These are phyloP conservation scores for Aurelia sp. DNA, from an alignment of 30 jellyfish, hydroid and myxozoan species.

Conservation along the genomic window DNA sequence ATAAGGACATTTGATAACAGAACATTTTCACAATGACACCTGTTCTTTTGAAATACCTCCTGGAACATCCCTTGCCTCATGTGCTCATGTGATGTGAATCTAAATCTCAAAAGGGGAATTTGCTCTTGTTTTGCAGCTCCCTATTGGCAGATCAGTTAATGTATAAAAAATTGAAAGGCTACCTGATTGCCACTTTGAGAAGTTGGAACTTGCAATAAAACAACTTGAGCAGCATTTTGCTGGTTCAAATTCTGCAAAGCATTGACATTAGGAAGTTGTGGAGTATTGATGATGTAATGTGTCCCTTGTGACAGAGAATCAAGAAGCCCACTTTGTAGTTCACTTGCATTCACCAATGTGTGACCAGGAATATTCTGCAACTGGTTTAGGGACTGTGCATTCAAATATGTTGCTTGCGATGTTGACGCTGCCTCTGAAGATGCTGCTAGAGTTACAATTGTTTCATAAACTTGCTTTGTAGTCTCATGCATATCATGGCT, in stretches of 20 bases:
- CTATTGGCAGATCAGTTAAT: no score
- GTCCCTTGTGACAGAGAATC: constrained; percentile 38
- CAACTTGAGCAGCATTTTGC: constrained; percentile 53
- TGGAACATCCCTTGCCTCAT: no score
- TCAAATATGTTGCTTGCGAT: constrained; percentile 29
- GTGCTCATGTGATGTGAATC: no score
- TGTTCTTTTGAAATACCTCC: no score
- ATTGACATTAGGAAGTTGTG: constrained; percentile 32
- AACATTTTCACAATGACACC: no score
- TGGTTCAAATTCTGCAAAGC: constrained; percentile 38
- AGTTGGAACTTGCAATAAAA: constrained; percentile 46
- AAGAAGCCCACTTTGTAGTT: constrained; percentile 12
- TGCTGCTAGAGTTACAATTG: constrained; percentile 21
- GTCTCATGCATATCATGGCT: constrained; percentile 7
- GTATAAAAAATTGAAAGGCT: not conserved
- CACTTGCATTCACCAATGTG: constrained; percentile 37
- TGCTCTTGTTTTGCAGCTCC: no score
- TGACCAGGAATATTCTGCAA: constrained; percentile 29
- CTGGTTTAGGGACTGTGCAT: constrained; percentile 38
- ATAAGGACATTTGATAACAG: no score
- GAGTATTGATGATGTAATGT: constrained; percentile 46
- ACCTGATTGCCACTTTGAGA: constrained; percentile 54
- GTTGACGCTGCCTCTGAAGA: constrained; percentile 30
- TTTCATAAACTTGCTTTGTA: not conserved
- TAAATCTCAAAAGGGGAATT: no score